A percentile compares a stretch with the other conserved stretches of the same genome.
Conservation (phyloP, 2,797 vertebrate genomes). For the Cercopithecus hamlyni region DNA sequence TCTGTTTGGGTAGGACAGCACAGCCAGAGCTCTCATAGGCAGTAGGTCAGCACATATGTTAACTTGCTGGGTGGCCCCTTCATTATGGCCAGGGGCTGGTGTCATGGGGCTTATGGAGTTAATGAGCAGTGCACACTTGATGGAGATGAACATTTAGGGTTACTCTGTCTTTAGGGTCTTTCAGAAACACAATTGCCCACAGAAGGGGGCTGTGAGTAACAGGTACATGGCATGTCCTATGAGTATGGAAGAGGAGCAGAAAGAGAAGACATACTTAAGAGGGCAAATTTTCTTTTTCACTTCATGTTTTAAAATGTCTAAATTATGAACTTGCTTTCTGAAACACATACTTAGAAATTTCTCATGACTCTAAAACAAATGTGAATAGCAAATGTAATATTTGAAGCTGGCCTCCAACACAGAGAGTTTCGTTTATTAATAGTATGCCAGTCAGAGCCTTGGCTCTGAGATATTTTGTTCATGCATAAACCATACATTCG, state of each 20-base stretch:
- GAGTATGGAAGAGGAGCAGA: neutral
- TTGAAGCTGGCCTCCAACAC: neutral
- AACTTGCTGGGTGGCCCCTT: neutral
- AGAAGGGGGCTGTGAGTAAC: neutral
- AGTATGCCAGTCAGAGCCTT: neutral
- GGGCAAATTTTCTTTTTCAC: neutral
- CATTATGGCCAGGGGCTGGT: neutral
- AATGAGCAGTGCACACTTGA: neutral
- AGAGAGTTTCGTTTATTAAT: constrained; percentile 39
- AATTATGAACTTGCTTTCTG: constrained; percentile 17
- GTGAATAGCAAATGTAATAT: neutral
- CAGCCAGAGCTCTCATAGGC: neutral
- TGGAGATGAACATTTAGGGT: fast-evolving
- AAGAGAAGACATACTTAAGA: neutral
- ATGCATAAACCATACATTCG: constrained; percentile 8
- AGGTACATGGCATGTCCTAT: fast-evolving
- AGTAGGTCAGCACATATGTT: no score
- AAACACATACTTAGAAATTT: constrained; percentile 22
- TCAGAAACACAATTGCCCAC: neutral
- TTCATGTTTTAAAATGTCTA: neutral
- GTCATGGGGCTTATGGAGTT: neutral
- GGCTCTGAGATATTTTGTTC: constrained; percentile 54
- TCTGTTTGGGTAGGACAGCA: neutral
- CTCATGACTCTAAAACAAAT: neutral
- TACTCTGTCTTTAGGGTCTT: neutral